A percentile compares a stretch with the other conserved stretches of the same genome.
Conservation (phyloP, 2,113 vertebrate species). For the Melanotaenia duboulayi region DNA sequence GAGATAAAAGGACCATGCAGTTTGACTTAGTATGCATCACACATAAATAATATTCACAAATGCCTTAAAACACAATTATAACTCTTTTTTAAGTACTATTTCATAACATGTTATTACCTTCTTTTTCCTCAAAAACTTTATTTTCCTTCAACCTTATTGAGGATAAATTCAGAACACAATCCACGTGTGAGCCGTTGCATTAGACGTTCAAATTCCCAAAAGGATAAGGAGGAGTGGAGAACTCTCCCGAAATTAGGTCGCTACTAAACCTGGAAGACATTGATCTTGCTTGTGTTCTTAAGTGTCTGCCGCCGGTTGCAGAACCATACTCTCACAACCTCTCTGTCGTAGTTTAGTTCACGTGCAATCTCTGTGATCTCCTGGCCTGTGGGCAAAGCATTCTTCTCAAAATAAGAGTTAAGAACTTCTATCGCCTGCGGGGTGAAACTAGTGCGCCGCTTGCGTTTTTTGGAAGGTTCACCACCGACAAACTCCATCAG, state of each 20-base stretch:
- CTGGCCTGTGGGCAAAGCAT: conserved; percentile 92
- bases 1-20: conserved; percentile 65
- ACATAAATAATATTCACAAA: conserved; percentile 41
- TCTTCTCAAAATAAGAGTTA: conserved; percentile 97
- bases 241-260: conserved; percentile 1
- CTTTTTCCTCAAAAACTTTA: conserved; percentile 21
- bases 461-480: conserved; percentile 95
- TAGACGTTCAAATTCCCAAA: conserved; percentile 23
- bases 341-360: conserved; percentile 97
- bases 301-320: conserved; percentile 97
- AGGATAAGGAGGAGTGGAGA: conserved; percentile 7
- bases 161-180: conserved; percentile 32
- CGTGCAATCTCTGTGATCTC: conserved; percentile 97
- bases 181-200: conserved; percentile 31
- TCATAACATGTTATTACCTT: conserved; percentile 41
- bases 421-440: conserved; percentile 96
- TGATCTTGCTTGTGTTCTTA: conserved; percentile 98
- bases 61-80: conserved; percentile 38
- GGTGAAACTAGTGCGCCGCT: conserved; percentile 95
- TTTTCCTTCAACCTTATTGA: conserved; percentile 5
- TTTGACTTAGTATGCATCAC: conserved; percentile 46
- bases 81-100: conserved; percentile 33
- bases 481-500: conserved; percentile 97
- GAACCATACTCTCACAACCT: conserved; percentile 97
- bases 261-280: conserved; percentile 92